Conservation (phyloP, 1,140 invertebrate genomes). For the Drosophila murphyi region DNA sequence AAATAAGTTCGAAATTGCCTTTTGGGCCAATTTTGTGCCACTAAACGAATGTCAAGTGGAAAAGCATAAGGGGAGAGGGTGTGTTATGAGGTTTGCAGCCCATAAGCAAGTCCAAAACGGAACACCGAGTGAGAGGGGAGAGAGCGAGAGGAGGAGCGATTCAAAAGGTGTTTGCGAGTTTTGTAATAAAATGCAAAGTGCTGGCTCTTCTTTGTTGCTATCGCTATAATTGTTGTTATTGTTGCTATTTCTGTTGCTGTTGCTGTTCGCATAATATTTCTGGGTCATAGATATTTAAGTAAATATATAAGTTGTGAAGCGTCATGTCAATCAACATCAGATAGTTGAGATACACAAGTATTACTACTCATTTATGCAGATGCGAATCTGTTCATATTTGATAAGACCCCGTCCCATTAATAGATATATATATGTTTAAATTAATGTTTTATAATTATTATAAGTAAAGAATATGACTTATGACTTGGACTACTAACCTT, state of each 20-base stretch:
- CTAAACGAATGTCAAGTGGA: slow-evolving; percentile 63
- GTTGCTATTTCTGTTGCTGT: slow-evolving; percentile 21
- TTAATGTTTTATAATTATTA: too few relatives aligned
- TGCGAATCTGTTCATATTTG: too few relatives aligned
- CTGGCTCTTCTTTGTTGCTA: slow-evolving; percentile 57
- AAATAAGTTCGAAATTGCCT: slow-evolving; percentile 43
- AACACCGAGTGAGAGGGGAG: not conserved
- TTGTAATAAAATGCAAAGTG: slow-evolving; percentile 68
- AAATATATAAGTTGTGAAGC: slow-evolving; percentile 18
- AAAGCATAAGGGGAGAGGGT: slow-evolving; percentile 20
- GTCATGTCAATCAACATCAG: slow-evolving; percentile 1
- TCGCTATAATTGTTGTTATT: slow-evolving; percentile 37
- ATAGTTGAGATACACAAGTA: slow-evolving; percentile 6
- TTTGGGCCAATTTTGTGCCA: slow-evolving; percentile 33
- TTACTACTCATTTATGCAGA: not conserved
- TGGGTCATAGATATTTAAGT: slow-evolving; percentile 65
- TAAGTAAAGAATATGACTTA: too few relatives aligned
- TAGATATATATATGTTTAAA: too few relatives aligned
- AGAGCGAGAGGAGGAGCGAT: not conserved
- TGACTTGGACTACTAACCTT: slow-evolving; percentile 65
- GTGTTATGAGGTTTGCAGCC: not conserved
- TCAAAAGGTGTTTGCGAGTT: slow-evolving; percentile 4
- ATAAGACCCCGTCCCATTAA: too few relatives aligned
- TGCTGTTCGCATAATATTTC: slow-evolving; percentile 71
- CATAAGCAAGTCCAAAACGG: slow-evolving; percentile 13